A percentile compares a stretch with the other conserved stretches of the same genome.
These are phyloP conservation scores for Bostrychus sinensis DNA, from an alignment of 2,113 vertebrate species.

Conservation along the genomic window DNA sequence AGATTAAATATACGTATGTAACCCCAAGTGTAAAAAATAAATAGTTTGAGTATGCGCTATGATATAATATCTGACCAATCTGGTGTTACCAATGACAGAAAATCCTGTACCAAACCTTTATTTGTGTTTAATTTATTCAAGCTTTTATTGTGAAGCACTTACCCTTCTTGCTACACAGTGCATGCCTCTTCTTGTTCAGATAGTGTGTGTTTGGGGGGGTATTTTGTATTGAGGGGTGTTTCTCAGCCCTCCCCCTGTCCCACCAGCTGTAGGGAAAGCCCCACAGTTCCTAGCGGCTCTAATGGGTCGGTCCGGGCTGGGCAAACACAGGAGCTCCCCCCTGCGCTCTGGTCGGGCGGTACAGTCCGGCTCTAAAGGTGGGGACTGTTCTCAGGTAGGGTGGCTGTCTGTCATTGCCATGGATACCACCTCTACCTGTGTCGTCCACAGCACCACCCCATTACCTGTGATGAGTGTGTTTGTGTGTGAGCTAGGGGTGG, in stretches of 20 bases:
- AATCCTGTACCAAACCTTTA: slow-evolving; percentile 50
- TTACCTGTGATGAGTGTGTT: slow-evolving; percentile 46
- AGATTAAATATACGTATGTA: too few species aligned
- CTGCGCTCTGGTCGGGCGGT: slow-evolving; percentile 71
- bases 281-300: slow-evolving; percentile 78
- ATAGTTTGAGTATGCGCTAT: neutral
- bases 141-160: slow-evolving; percentile 33
- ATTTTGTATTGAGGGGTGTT: slow-evolving; percentile 56
- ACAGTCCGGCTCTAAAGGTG: slow-evolving; percentile 78
- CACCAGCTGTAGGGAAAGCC: slow-evolving; percentile 69
- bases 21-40: too few species aligned
- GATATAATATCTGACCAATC: neutral
- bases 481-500: slow-evolving; percentile 20
- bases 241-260: slow-evolving; percentile 47
- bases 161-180: slow-evolving; percentile 30
- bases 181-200: slow-evolving; percentile 43
- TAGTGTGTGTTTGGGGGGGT: slow-evolving; percentile 26
- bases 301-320: slow-evolving; percentile 77
- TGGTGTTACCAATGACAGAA: slow-evolving; percentile 27
- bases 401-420: slow-evolving; percentile 76
- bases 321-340: slow-evolving; percentile 76
- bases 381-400: slow-evolving; percentile 78
- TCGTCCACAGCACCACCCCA: slow-evolving; percentile 57
- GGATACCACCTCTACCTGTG: slow-evolving; percentile 73
- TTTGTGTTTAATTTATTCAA: slow-evolving; percentile 38